Percentiles rank a stretch among this genome's conserved stretches.
Evolutionary conservation across 2,113 vertebrate genomes (phyloP).

Genomic region (Strix aluco): DNA sequence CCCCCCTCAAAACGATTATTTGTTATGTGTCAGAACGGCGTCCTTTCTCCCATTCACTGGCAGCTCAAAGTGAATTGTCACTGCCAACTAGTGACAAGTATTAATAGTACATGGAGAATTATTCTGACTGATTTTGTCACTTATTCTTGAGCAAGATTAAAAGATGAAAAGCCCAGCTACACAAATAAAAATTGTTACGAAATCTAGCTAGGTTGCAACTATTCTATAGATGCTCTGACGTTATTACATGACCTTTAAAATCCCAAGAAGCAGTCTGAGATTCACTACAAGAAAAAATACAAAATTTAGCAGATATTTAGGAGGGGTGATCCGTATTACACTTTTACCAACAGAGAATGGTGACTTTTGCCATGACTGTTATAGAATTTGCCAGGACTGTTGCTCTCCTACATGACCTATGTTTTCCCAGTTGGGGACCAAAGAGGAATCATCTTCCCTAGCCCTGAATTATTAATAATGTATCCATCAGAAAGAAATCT

Average conservation of each 20-base stretch:
- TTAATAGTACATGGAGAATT: neutral
- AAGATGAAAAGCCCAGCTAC: neutral
- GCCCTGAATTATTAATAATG: neutral
- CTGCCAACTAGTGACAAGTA: neutral
- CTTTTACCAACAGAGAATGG: neutral
- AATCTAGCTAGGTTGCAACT: neutral
- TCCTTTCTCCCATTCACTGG: neutral
- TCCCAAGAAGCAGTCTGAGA: neutral
- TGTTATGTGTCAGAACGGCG: no score
- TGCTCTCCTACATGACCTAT: rapidly evolving
- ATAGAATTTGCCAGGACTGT: neutral
- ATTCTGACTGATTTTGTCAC: neutral
- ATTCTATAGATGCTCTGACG: neutral
- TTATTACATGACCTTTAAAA: neutral
- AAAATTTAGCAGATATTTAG: neutral
- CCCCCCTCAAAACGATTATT: neutral
- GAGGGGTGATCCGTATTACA: neutral
- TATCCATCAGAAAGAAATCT: neutral
- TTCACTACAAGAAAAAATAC: neutral
- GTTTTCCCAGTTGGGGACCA: neutral
- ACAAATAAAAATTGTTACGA: neutral
- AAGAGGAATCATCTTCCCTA: neutral
- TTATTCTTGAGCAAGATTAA: neutral
- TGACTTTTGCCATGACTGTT: neutral
- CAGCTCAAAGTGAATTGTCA: neutral